Conservation (phyloP, 2,113 vertebrate species). For the Tragelaphus strepsiceros region DNA sequence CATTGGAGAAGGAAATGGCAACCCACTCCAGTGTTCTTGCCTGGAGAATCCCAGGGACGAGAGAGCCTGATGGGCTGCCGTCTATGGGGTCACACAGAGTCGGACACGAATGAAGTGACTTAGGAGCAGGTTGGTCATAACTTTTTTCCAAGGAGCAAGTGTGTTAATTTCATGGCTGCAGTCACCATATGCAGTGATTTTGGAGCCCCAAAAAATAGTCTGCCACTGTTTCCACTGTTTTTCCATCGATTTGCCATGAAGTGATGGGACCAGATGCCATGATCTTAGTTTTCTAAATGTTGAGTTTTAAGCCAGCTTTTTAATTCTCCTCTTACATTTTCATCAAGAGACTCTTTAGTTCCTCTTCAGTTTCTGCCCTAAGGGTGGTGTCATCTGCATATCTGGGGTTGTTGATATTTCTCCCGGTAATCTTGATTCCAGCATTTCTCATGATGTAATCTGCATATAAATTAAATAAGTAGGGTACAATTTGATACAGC, state of each 20-base stretch:
- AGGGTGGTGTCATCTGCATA: not conserved
- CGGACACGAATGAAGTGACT: too few species aligned
- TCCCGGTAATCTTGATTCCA: not conserved
- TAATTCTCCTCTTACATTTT: not conserved
- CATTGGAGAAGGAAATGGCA: too few species aligned
- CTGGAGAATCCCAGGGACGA: too few species aligned
- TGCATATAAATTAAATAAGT: not conserved
- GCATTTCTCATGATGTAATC: not conserved
- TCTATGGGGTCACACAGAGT: too few species aligned
- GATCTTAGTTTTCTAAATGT: not conserved
- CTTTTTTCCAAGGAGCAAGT: not conserved
- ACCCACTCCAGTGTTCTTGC: too few species aligned
- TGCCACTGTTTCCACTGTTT: not conserved
- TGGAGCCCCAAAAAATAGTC: not conserved
- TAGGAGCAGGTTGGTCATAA: not conserved
- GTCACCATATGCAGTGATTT: not conserved
- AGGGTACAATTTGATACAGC: not conserved
- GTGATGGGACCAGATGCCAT: not conserved
- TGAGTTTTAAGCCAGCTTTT: not conserved
- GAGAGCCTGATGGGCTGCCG: too few species aligned
- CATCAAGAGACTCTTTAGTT: not conserved
- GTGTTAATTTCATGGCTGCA: not conserved
- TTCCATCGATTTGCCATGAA: not conserved
- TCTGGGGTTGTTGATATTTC: not conserved
- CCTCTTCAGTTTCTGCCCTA: not conserved